Base-by-base conservation (phyloP, 2,888 invertebrate genomes). In the Ethmia dodecea region DNA sequence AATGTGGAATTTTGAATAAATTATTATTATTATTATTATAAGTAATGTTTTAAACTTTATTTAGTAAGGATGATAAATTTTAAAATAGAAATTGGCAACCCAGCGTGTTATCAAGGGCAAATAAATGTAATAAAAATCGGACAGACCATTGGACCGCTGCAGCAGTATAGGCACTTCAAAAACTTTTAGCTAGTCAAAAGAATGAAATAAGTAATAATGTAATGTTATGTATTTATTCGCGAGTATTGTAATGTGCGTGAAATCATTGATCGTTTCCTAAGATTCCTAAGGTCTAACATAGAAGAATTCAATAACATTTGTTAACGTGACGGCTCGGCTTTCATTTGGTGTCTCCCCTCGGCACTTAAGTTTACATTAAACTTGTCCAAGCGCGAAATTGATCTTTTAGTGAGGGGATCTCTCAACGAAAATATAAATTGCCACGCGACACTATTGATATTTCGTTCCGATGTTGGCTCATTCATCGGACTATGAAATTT, bases 321-420 rank as follows among this genome's bases (percentile, higher is more conserved):
- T 76, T 69, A 72, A 60, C 60, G 65, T 61, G 64, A 67, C 69
- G 63, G 68, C 57, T 60, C 63, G 63, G 66, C 65, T 78, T 76
- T 76, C 77, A 77, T 79, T 77, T 74, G 75, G 63, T 52, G 50
- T 51, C 60, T 62, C 64, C 84, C 80, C 81, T 77, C 56, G 67
- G 72, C 81, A 76, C 75, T 81, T 78, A 78, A 80, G 80, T 78
- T 81, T 80, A 80, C 84, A 80, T 83, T 80, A 80, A 79, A 73
- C 62, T 75, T 76, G 79, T 73, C 79, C 78, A 78, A 77, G 80
- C 84, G 84, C 73, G 83, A 86, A 86, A 86, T 86, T 86, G 81
- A 84, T 84, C 84, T 86, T 77, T 81, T 78, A 79, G 77, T 76
- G 67, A 74, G 75, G 77, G 72, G 72, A 58, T 63, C 70, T 62